phyloP scores from a whole-genome alignment of 2,888 invertebrate genomes.

The Agrotis ipsilon region DNA sequence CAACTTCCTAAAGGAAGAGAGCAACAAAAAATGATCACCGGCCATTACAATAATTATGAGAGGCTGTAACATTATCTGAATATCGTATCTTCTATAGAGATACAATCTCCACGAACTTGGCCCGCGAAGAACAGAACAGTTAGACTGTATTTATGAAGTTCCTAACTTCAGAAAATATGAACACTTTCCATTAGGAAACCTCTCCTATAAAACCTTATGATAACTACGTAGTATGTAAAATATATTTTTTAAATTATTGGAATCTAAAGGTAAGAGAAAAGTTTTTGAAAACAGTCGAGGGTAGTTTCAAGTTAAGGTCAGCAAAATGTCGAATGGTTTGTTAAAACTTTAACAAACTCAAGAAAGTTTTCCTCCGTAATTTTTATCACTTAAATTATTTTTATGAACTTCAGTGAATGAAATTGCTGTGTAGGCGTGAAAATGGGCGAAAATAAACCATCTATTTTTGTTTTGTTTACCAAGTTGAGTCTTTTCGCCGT shows the following conservation, averaged over 20 bases:
- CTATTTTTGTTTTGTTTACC: constrained; percentile 15
- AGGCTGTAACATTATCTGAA: constrained; percentile 55
- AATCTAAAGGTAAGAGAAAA: constrained; percentile 15
- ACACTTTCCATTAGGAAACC: constrained; percentile 64
- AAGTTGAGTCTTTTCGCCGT: background rate
- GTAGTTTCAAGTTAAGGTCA: constrained; percentile 46
- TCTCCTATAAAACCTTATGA: constrained; percentile 62
- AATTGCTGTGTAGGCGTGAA: constrained; percentile 1
- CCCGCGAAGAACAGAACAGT: constrained; percentile 32
- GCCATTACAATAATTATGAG: constrained; percentile 63
- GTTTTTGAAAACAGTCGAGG: constrained; percentile 40
- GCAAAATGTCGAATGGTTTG: constrained; percentile 32
- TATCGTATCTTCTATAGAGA: constrained; percentile 63
- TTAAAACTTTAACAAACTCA: constrained; percentile 40
- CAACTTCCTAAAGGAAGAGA: constrained; percentile 31
- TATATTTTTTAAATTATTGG: constrained; percentile 52
- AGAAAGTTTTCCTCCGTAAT: constrained; percentile 21
- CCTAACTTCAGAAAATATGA: constrained; percentile 62
- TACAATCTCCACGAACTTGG: constrained; percentile 58
- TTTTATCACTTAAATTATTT: constrained; percentile 32
- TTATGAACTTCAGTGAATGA: constrained; percentile 28
- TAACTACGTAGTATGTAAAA: constrained; percentile 55
- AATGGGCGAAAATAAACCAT: constrained; percentile 20
- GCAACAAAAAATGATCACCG: constrained; percentile 58
- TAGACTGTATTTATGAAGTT: constrained; percentile 63